Evolutionary conservation across 2,888 invertebrate genomes (phyloP).

Genomic region (Thecophora atra): DNA sequence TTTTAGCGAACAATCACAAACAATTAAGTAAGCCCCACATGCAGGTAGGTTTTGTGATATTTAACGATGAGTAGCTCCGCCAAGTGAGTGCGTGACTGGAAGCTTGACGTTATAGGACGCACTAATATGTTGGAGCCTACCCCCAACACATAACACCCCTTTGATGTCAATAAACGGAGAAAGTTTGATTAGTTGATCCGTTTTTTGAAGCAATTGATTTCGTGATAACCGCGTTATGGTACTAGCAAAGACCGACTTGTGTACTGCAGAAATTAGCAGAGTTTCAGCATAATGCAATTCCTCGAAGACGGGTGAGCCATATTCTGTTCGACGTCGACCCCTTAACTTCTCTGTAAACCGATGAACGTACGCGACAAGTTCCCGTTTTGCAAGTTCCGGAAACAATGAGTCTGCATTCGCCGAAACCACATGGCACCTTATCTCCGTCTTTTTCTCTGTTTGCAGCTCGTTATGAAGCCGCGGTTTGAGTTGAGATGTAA

Average conservation of each 20-base stretch:
- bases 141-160: conserved; percentile 34
- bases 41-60: conserved; percentile 24
- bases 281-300: conserved; percentile 13
- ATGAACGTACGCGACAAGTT: conserved; percentile 26
- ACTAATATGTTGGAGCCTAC: conserved; percentile 28
- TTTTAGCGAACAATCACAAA: conserved; percentile 42
- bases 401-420: not conserved
- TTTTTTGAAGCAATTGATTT: not conserved
- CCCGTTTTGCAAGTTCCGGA: not conserved
- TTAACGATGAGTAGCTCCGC: conserved; percentile 30
- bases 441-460: not conserved
- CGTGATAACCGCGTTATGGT: not conserved
- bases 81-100: no score
- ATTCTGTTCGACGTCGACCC: not conserved
- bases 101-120: conserved; percentile 25
- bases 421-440: not conserved
- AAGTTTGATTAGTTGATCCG: conserved; percentile 26
- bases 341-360: conserved; percentile 23
- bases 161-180: conserved; percentile 36
- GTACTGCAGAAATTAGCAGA: not conserved
- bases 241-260: not conserved
- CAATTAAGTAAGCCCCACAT: conserved; percentile 39
- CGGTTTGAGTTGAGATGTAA: not conserved
- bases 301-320: not conserved
- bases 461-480: not conserved